Conservation (phyloP, 2,888 invertebrate species). For the Drosophila mimetica region DNA sequence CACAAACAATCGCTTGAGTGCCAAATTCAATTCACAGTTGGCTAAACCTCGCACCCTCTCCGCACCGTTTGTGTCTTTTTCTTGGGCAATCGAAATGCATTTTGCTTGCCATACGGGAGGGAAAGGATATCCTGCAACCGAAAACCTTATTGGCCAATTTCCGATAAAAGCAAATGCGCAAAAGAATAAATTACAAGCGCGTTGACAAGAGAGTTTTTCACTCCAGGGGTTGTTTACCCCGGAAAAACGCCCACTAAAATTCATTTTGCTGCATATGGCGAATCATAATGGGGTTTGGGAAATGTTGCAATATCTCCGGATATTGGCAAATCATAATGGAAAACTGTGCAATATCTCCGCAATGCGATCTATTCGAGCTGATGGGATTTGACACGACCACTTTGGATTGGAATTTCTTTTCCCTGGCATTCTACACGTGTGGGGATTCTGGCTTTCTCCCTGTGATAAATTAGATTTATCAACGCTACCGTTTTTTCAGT, state of each 20-base stretch:
- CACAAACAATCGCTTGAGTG: constrained; percentile 39
- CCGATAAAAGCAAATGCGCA: constrained; percentile 57
- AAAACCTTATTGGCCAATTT: constrained; percentile 55
- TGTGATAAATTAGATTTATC: constrained; percentile 29
- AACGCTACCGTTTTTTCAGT: constrained; percentile 66
- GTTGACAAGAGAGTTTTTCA: constrained; percentile 59
- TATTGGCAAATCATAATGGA: constrained; percentile 41
- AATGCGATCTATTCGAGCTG: constrained; percentile 31
- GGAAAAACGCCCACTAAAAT: constrained; percentile 42
- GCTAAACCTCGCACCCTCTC: constrained; percentile 54
- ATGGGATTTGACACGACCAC: constrained; percentile 42
- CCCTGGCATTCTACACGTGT: constrained; percentile 35
- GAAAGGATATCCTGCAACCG: constrained; percentile 69
- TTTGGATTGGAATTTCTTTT: constrained; percentile 29
- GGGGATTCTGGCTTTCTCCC: constrained; percentile 66
- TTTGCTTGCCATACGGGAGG: constrained; percentile 50
- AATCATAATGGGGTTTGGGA: constrained; percentile 4
- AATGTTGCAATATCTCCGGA: constrained; percentile 31
- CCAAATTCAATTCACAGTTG: constrained; percentile 59
- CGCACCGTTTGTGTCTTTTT: constrained; percentile 2
- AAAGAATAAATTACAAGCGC: constrained; percentile 66
- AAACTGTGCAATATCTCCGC: constrained; percentile 28
- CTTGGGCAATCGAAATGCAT: constrained; percentile 59
- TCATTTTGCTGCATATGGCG: constrained; percentile 19
- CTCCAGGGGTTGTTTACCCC: constrained; percentile 39